Conservation (phyloP, 2,113 vertebrate genomes). For the Archocentrus centrarchus region DNA sequence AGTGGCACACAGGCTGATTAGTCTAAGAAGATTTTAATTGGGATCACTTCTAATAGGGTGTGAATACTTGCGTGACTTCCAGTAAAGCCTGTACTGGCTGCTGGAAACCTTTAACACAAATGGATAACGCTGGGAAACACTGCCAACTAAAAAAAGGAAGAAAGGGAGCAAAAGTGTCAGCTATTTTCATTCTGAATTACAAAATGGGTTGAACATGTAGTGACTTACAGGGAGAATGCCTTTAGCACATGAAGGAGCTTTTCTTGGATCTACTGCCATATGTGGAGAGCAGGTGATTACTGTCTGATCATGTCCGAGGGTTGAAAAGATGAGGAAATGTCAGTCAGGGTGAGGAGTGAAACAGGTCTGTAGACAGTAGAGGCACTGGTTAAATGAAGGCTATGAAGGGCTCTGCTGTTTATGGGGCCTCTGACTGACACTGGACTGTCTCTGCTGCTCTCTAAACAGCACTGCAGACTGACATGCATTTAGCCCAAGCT, state of each 20-base stretch:
- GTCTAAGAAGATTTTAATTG: not conserved
- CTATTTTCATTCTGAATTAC: not conserved
- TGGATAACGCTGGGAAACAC: not conserved
- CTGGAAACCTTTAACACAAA: not conserved
- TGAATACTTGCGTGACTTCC: not conserved
- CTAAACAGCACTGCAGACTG: slow-evolving; percentile 29
- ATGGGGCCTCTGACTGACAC: slow-evolving; percentile 38
- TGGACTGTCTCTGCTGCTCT: slow-evolving; percentile 34
- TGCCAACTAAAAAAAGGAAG: not conserved
- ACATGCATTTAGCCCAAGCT: slow-evolving; percentile 52
- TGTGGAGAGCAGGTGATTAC: slow-evolving; percentile 19
- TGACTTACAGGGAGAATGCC: not conserved
- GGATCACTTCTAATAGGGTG: not conserved
- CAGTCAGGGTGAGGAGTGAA: slow-evolving; percentile 9
- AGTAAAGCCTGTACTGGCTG: not conserved
- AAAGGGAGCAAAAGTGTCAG: not conserved
- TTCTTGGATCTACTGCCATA: slow-evolving; percentile 13
- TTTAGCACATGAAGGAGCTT: not conserved
- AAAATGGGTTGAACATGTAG: not conserved
- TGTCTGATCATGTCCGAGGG: slow-evolving; percentile 32
- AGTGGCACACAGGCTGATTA: not conserved
- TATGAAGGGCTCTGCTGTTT: slow-evolving; percentile 38
- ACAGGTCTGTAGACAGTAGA: not conserved
- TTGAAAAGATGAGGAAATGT: slow-evolving; percentile 22
- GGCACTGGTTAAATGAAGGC: slow-evolving; percentile 18